Percentiles rank a stretch among this genome's conserved stretches.
These are phyloP conservation scores for Cotesia vestalis DNA, from an alignment of 1,140 invertebrate genomes.

Conservation along the genomic window DNA sequence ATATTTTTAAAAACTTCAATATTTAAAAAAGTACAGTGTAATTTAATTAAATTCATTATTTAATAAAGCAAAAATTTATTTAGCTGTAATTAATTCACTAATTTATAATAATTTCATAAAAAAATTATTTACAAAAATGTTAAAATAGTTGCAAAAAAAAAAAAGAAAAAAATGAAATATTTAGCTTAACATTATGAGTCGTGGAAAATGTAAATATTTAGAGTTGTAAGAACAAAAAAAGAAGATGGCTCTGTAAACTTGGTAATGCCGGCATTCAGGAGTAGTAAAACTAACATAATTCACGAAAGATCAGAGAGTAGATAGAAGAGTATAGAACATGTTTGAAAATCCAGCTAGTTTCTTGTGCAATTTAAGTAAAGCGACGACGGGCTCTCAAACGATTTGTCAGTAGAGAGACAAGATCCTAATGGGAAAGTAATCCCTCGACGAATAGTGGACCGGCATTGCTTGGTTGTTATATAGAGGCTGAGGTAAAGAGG, in stretches of 20 bases:
- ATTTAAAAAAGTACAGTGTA: too few species aligned
- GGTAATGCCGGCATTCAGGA: neutral
- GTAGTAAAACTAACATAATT: conserved; percentile 30
- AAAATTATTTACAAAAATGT: too few species aligned
- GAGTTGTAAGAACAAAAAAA: neutral
- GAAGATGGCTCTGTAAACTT: neutral
- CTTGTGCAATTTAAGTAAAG: conserved; percentile 16
- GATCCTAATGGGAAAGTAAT: conserved; percentile 58
- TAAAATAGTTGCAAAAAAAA: too few species aligned
- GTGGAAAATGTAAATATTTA: too few species aligned
- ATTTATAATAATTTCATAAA: too few species aligned
- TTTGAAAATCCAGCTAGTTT: conserved; percentile 2
- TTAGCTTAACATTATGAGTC: too few species aligned
- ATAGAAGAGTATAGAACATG: conserved; percentile 14
- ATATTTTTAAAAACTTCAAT: too few species aligned
- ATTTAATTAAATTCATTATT: too few species aligned
- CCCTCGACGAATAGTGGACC: conserved; percentile 32
- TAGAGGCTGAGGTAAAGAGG: neutral
- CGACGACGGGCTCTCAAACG: conserved; percentile 39
- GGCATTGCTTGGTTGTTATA: conserved; percentile 10
- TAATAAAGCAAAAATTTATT: too few species aligned
- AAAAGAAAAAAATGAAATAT: too few species aligned
- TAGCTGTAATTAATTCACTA: too few species aligned
- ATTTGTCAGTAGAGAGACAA: conserved; percentile 55
- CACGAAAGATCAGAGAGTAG: conserved; percentile 22